Conservation (phyloP, 2,888 invertebrate genomes). For the Lasioglossum marginatum region DNA sequence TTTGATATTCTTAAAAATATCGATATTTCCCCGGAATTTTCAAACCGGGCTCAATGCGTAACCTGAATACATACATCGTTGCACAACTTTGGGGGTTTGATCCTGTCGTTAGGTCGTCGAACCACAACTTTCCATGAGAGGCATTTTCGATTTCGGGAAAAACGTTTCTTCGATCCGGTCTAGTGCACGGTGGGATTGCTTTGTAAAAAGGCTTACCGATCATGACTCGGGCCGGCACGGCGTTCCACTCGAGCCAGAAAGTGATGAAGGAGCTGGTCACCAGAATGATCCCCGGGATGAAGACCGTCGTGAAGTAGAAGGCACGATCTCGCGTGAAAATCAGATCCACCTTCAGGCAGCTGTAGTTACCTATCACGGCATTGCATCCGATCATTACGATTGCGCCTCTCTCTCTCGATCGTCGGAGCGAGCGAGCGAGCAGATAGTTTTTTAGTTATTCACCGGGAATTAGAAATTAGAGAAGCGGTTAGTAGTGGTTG, state of each 20-base stretch:
- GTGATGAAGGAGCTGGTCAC: conserved; percentile 98
- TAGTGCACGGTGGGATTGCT: too few species aligned
- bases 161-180: too few species aligned
- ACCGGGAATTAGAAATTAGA: conserved; percentile 27
- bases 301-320: conserved; percentile 98
- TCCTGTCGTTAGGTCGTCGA: too few species aligned
- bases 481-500: conserved; percentile 33
- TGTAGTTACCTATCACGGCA: conserved; percentile 92
- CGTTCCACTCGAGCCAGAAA: conserved; percentile 99
- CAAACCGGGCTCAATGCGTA: too few species aligned
- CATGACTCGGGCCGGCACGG: conserved; percentile 98
- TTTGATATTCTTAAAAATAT: too few species aligned
- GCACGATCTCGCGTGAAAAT: conserved; percentile 98
- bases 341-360: conserved; percentile 96
- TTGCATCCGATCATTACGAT: conserved; percentile 27
- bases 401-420: not conserved
- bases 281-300: conserved; percentile 98
- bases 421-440: conserved; percentile 26
- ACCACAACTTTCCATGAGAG: too few species aligned
- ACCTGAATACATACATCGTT: too few species aligned
- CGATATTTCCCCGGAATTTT: too few species aligned
- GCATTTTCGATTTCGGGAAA: too few species aligned
- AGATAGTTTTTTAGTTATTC: conserved; percentile 2
- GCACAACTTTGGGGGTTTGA: too few species aligned
- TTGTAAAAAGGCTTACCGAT: conserved; percentile 89